Evolutionary conservation across 2,113 vertebrate species (phyloP).

Genomic region (Pongo pygmaeus): DNA sequence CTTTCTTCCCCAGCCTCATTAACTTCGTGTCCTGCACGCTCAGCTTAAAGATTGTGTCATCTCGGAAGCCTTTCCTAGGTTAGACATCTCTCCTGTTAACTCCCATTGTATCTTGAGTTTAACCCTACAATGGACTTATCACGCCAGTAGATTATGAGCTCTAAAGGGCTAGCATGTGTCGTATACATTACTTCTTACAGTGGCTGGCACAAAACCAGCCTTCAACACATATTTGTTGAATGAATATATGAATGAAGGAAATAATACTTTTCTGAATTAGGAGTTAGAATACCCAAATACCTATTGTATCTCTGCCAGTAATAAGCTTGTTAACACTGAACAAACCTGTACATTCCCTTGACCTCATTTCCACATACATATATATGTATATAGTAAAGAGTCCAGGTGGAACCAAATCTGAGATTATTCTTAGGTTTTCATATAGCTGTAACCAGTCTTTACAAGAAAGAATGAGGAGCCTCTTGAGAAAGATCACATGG

Average conservation of each 20-base stretch:
- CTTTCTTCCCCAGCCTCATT: neutral
- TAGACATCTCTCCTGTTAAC: neutral
- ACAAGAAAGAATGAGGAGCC: neutral
- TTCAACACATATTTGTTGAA: neutral
- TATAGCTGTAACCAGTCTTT: neutral
- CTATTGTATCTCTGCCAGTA: neutral
- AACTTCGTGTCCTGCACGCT: neutral
- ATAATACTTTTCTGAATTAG: neutral
- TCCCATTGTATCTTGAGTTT: neutral
- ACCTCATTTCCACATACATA: neutral
- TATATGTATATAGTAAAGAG: neutral
- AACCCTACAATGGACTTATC: neutral
- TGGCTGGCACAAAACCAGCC: neutral
- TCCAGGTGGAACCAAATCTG: too few relatives aligned
- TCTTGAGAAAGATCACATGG: neutral
- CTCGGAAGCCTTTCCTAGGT: neutral
- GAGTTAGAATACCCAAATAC: neutral
- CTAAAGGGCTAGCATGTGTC: neutral
- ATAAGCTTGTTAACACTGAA: neutral
- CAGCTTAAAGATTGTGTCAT: neutral
- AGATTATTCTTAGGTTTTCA: neutral
- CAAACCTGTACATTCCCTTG: neutral
- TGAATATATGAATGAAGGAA: neutral
- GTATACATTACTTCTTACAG: neutral
- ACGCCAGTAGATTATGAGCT: neutral